Conservation (phyloP, 1,140 invertebrate species). For the Hylaeus anthracinus region DNA sequence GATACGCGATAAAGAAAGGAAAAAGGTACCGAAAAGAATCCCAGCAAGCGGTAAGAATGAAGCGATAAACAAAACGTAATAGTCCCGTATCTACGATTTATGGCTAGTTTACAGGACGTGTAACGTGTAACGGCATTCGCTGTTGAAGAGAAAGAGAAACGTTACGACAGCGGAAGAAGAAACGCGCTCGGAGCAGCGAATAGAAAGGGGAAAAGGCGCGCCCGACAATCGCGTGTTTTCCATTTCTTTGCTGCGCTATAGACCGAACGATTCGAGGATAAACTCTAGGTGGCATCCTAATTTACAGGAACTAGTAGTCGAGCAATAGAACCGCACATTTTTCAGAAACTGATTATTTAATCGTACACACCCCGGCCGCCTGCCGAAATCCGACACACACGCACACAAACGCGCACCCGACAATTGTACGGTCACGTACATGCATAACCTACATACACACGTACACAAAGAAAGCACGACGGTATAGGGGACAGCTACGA, state of each 20-base stretch:
- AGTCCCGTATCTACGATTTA: constrained; percentile 60
- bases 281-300: constrained; percentile 53
- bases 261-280: constrained; percentile 44
- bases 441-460: not conserved
- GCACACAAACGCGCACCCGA: not conserved
- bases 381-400: constrained; percentile 21
- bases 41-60: constrained; percentile 24
- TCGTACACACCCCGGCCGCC: constrained; percentile 48
- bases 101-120: constrained; percentile 61
- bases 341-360: constrained; percentile 63
- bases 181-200: constrained; percentile 11
- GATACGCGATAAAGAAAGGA: not conserved
- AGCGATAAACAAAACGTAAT: constrained; percentile 56
- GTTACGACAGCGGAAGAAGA: constrained; percentile 16
- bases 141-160: not conserved
- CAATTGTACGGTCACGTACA: not conserved
- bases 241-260: constrained; percentile 46
- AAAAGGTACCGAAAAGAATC: not conserved
- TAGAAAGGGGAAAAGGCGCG: not conserved
- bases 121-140: constrained; percentile 17
- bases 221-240: constrained; percentile 28
- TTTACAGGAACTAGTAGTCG: constrained; percentile 61
- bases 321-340: constrained; percentile 62
- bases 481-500: not conserved
- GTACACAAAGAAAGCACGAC: not conserved